phyloP scores from a whole-genome alignment of 2,797 vertebrate genomes.

The Crax fasciolata region DNA sequence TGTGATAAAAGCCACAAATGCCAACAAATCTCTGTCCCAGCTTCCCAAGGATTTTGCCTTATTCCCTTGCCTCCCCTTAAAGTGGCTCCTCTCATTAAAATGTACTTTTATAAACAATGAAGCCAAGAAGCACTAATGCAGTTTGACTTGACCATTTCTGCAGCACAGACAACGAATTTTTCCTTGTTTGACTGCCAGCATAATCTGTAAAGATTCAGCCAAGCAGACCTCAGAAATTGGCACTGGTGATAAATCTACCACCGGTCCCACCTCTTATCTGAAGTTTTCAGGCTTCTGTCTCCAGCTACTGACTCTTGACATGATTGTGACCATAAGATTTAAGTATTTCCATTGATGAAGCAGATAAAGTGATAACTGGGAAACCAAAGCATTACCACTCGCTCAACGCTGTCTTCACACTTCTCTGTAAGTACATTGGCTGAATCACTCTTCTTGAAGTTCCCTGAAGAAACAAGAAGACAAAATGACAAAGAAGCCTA shows the following conservation, averaged over 20 bases:
- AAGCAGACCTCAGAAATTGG: neutral
- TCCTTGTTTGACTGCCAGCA: neutral
- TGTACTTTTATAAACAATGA: neutral
- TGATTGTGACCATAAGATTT: neutral
- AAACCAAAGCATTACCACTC: neutral
- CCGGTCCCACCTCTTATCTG: neutral
- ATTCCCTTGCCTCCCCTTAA: neutral
- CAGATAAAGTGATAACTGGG: neutral
- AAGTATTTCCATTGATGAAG: neutral
- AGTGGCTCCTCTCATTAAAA: neutral
- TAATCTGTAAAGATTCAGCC: neutral
- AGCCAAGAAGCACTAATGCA: neutral
- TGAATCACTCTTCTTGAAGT: neutral
- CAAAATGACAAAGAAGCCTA: neutral
- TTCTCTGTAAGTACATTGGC: neutral
- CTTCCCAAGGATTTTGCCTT: neutral
- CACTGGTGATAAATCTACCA: neutral
- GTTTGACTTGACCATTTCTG: neutral
- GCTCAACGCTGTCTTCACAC: neutral
- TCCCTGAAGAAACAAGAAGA: neutral
- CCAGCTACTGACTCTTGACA: neutral
- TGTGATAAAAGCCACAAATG: neutral
- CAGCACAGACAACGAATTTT: neutral
- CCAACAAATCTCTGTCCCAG: neutral
- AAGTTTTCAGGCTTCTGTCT: neutral